Evolutionary conservation across 2,797 vertebrate species (phyloP), one percentile per base, ranked within the genome.

Genomic region (Tolypeutes matacus): DNA sequence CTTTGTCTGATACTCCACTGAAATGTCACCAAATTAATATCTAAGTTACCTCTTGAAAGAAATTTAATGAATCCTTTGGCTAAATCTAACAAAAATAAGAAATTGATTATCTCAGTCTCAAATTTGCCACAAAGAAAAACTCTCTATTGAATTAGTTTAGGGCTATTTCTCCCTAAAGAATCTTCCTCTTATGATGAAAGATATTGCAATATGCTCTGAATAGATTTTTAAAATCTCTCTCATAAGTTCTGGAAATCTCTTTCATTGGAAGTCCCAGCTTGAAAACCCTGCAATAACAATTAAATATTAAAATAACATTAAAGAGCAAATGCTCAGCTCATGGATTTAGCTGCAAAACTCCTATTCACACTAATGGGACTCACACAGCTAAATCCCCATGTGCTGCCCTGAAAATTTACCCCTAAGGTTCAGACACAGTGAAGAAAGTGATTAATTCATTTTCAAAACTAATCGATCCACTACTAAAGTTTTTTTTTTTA

Each of bases 241-340:
- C 89, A 60, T 95, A 96, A 96, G 72, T 97, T 96, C 95, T 97
- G 80, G 70, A 97, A 95, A 91, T 95, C 91, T 96, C 88, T 95
- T 88, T 87, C 95, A 94, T 29, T 93, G 95, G 97, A 95, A 94
- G 76, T 83, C 95, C 95, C 96, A 97, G 95, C 91, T 89, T 97
- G 95, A 96, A 91, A 97, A 86, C 83, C 82, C 86, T 94, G 96
- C 64, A 91, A 96, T 97, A 97, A 96, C 91, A 86, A 97, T 97
- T 96, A 96, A 97, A 97, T 97, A 97, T 97, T 97, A 97, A 97
- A 97, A 97, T 97, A 97, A 95, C 95, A 97, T 96, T 96, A 97
- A 97, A 97, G 93, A 97, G 91, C 94, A 97, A 97, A 94, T 97
- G 95, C 89, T 96, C 95, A 82, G 86, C 86, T 96, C 95, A 72